Evolutionary conservation across 2,888 invertebrate genomes (phyloP).

Genomic region (Eupithecia tripunctaria): DNA sequence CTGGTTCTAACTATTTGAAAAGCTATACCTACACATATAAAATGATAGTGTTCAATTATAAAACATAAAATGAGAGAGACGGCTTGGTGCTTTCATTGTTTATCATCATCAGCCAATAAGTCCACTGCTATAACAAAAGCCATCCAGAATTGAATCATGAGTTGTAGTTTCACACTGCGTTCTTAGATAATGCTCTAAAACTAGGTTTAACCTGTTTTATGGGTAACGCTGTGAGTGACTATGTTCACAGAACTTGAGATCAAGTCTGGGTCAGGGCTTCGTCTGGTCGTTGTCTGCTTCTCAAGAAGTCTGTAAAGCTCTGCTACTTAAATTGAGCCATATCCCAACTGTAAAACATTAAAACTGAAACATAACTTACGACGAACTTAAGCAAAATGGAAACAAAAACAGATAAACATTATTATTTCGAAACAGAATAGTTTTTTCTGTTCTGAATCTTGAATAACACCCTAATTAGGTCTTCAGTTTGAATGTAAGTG

Average conservation of each 20-base stretch:
- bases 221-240: conserved; percentile 18
- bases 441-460: not conserved
- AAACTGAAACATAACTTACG: not conserved
- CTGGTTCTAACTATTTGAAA: too few species aligned
- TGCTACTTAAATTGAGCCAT: not conserved
- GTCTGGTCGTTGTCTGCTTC: conserved; percentile 35
- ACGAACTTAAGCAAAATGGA: not conserved
- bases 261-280: conserved; percentile 41
- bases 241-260: conserved; percentile 40
- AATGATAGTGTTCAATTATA: not conserved
- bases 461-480: not conserved
- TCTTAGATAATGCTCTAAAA: not conserved
- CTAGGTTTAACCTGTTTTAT: not conserved
- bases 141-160: too few species aligned
- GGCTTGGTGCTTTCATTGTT: not conserved
- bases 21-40: not conserved
- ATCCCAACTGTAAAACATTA: not conserved
- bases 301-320: conserved; percentile 13
- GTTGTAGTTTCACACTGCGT: too few species aligned
- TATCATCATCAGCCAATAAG: too few species aligned
- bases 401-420: not conserved
- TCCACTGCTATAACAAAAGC: too few species aligned
- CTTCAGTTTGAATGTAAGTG: too few species aligned
- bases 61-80: not conserved
- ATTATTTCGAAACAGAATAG: not conserved